phyloP scores from a whole-genome alignment of 2,797 vertebrate species.

The Eurystomus glaucurus region DNA sequence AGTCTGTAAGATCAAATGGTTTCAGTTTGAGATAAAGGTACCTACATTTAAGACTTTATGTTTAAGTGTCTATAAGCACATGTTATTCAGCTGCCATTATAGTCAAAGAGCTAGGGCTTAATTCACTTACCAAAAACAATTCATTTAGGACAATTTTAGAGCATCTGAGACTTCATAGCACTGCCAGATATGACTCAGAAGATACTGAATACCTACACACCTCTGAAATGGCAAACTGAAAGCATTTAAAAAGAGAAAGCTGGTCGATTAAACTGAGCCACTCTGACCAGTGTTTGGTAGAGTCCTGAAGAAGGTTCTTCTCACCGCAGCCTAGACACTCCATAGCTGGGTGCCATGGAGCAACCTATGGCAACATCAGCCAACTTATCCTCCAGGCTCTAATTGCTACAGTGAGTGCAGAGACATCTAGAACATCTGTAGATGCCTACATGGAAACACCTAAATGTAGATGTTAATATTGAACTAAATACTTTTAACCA shows the following conservation, averaged over 20 bases:
- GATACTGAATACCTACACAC: neutral
- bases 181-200: neutral
- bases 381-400: neutral
- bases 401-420: neutral
- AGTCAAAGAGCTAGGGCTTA: neutral
- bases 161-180: neutral
- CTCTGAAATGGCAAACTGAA: neutral
- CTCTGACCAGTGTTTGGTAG: neutral
- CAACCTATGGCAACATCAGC: neutral
- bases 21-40: neutral
- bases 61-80: neutral
- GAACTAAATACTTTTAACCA: neutral
- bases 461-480: neutral
- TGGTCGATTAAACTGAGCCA: neutral
- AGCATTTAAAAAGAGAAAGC: neutral
- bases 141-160: neutral
- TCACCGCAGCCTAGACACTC: neutral
- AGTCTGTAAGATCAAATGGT: neutral
- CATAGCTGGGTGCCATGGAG: neutral
- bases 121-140: neutral
- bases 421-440: neutral
- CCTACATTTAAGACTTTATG: neutral
- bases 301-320: neutral
- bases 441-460: neutral
- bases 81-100: neutral